These are phyloP conservation scores for Setipinna tenuifilis DNA, from an alignment of 2,797 vertebrate species.

Conservation along the genomic window DNA sequence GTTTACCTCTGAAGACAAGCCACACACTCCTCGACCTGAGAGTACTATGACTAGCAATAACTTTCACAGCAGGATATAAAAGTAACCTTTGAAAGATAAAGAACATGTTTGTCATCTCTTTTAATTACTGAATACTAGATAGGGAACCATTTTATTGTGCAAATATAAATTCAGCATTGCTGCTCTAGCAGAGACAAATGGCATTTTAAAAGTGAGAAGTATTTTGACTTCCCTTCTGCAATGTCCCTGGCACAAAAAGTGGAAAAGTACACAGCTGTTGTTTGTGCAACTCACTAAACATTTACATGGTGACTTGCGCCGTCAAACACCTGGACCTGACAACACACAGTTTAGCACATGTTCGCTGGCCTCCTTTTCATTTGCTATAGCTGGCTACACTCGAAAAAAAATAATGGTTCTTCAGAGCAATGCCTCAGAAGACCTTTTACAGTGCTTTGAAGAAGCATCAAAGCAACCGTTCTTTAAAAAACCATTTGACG, in stretches of 20 bases:
- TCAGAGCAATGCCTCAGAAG: no score
- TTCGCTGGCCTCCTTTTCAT: not conserved
- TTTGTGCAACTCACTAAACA: not conserved
- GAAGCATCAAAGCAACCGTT: no score
- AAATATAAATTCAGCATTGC: not conserved
- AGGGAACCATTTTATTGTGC: not conserved
- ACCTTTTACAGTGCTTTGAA: no score
- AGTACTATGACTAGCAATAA: not conserved
- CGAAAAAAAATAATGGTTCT: no score
- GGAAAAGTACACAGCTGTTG: slow-evolving; percentile 12
- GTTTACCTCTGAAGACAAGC: not conserved
- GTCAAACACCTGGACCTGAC: not conserved
- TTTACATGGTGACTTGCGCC: not conserved
- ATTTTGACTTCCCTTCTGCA: not conserved
- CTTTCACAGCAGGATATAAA: not conserved
- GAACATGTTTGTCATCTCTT: not conserved
- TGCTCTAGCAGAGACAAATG: not conserved
- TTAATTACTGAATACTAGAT: not conserved
- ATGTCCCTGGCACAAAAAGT: not conserved
- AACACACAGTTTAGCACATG: not conserved
- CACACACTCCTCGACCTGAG: not conserved
- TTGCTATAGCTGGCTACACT: no score
- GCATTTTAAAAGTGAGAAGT: not conserved
- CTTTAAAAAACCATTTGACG: no score
- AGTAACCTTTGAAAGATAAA: slow-evolving; percentile 6